Base-by-base conservation (phyloP, 2,888 invertebrate genomes). In the Ephialtes manifestator region DNA sequence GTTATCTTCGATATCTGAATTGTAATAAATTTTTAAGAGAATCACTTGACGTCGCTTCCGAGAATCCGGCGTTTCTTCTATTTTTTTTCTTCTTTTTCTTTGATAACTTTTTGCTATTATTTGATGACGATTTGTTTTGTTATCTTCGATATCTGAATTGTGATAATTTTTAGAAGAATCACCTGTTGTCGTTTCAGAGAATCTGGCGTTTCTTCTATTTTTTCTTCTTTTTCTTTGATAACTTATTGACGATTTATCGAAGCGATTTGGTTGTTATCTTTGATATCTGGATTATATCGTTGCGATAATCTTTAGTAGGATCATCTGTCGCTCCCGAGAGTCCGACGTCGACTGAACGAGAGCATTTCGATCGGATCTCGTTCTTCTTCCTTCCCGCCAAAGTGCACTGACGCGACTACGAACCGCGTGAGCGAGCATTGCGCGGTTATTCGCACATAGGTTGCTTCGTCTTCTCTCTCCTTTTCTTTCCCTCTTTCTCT, bases 331-430 rank as follows among this genome's bases (percentile, higher is more conserved):
- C 77, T 81, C 72, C 60, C 77, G 83, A 81, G 83, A 79, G 83
- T 72, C 60, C 67, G 80, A 24, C 83, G 71, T 76, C 76, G 75
- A 79, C 85, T 83, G 77, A 76, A 51, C 72, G 71, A 70, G 83
- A 75, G 53, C 46, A 71, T 76, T 80, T 76, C 28, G 39, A 78
- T 65, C 18, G 71, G 48, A 83, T 72, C 58, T 80, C 68, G 51
- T 83, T 58, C 83, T 83, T 58, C 83, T 68, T 83, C 83, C 83
- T 86, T 86, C 86, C 86, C 86, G 84, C 86, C 84, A 86, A 86
- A 86, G 74, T 77, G 67, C 81, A 85, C 78, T 72, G 63, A 53
- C 68, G 70, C 74, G 78, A 85, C 84, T 78, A 51, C 67, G 46
- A 46, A 39, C 48, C 18, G 13, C 63, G 58, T 51, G 55, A 67